Conservation (phyloP, 2,888 invertebrate species). For the Auanema freiburgensis region DNA sequence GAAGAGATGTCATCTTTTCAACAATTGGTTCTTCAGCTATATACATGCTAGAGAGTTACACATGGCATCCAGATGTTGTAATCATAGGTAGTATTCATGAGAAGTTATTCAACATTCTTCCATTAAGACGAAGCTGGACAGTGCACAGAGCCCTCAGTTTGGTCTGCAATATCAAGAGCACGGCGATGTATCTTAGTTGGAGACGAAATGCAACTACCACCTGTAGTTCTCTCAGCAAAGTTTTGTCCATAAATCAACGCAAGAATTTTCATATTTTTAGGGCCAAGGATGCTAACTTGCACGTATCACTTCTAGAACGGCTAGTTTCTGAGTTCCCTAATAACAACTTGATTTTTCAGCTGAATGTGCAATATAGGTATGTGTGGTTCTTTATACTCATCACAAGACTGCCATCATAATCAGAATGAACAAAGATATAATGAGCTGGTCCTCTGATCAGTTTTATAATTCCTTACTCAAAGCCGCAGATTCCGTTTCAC, state of each 20-base stretch:
- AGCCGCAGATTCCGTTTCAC: constrained; percentile 30
- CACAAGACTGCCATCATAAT: background rate
- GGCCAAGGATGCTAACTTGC: constrained; percentile 16
- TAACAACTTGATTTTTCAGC: constrained; percentile 36
- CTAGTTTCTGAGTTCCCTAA: constrained; percentile 32
- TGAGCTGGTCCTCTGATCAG: constrained; percentile 53
- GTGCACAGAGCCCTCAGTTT: constrained; percentile 39
- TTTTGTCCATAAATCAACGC: background rate
- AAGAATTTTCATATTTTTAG: constrained; percentile 14
- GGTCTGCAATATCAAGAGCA: constrained; percentile 39
- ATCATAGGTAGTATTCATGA: constrained; percentile 27
- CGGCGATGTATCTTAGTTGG: constrained; percentile 52
- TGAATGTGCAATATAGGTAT: constrained; percentile 48
- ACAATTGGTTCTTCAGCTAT: constrained; percentile 28
- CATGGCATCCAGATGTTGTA: constrained; percentile 35
- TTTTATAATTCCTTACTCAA: constrained; percentile 51
- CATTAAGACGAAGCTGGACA: constrained; percentile 40
- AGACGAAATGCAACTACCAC: constrained; percentile 55
- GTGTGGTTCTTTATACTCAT: background rate
- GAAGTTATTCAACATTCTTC: background rate
- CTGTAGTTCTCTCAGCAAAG: constrained; percentile 29
- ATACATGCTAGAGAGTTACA: constrained; percentile 17
- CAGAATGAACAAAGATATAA: constrained; percentile 55
- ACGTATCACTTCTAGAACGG: constrained; percentile 37
- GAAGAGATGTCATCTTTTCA: constrained; percentile 24